Conservation (phyloP, 1,140 invertebrate genomes). For the Drosophila teissieri region DNA sequence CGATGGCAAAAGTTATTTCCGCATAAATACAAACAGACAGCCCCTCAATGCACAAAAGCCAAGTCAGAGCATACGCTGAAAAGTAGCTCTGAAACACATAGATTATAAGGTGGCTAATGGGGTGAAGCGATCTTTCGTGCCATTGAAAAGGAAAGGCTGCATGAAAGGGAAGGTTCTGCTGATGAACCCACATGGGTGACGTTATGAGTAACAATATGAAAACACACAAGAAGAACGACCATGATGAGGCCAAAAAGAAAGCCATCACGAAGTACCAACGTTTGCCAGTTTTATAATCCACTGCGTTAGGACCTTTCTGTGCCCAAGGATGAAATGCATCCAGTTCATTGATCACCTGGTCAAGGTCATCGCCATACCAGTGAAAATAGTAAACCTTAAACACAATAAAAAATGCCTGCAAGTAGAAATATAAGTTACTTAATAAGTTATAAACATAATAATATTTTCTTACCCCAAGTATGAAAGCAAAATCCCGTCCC, state of each 20-base stretch:
- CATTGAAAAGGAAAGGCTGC: slow-evolving; percentile 26
- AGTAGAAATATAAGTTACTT: too few species aligned
- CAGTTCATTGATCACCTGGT: slow-evolving; percentile 28
- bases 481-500: slow-evolving; percentile 40
- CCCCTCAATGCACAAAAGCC: slow-evolving; percentile 22
- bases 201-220: slow-evolving; percentile 12
- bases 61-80: slow-evolving; percentile 6
- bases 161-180: slow-evolving; percentile 47
- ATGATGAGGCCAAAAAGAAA: not conserved
- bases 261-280: slow-evolving; percentile 5
- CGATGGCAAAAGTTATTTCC: slow-evolving; percentile 35
- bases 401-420: not conserved
- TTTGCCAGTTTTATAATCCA: slow-evolving; percentile 5
- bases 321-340: slow-evolving; percentile 14
- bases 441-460: rapidly evolving
- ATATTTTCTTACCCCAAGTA: slow-evolving; percentile 16
- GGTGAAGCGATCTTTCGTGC: slow-evolving; percentile 34
- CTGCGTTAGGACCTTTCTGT: not conserved
- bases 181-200: slow-evolving; percentile 26
- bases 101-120: not conserved
- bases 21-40: slow-evolving; percentile 8
- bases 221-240: slow-evolving; percentile 1
- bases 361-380: slow-evolving; percentile 24
- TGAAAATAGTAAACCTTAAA: slow-evolving; percentile 17
- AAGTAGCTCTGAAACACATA: slow-evolving; percentile 17